Percentiles rank a stretch among this genome's conserved stretches.
Evolutionary conservation across 1,140 invertebrate genomes (phyloP).

Genomic region (Drosophila bifasciata): DNA sequence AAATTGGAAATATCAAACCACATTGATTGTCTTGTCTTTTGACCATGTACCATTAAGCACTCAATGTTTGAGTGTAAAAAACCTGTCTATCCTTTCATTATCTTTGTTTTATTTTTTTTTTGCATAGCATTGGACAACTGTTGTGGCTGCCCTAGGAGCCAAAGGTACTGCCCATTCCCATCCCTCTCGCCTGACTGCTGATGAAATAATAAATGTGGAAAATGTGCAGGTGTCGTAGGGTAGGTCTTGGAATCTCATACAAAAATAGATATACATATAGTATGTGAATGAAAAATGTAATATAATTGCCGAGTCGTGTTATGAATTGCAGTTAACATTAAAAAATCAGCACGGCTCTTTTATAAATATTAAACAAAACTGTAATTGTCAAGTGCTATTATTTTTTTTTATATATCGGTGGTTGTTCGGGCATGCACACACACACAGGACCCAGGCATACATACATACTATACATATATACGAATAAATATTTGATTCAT

Average conservation of each 20-base stretch:
- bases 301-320: constrained; percentile 61
- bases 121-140: constrained; percentile 24
- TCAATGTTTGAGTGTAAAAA: constrained; percentile 52
- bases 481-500: constrained; percentile 24
- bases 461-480: too few relatives aligned
- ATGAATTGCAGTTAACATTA: constrained; percentile 35
- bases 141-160: constrained; percentile 5
- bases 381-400: constrained; percentile 63
- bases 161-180: not conserved
- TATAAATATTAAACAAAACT: constrained; percentile 48
- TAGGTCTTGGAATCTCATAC: too few relatives aligned
- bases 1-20: constrained; percentile 71
- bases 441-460: constrained; percentile 14
- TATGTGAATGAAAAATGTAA: constrained; percentile 43
- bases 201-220: constrained; percentile 1
- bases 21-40: constrained; percentile 79
- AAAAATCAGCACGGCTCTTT: constrained; percentile 39
- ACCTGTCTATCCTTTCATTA: constrained; percentile 3
- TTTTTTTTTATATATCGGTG: constrained; percentile 73
- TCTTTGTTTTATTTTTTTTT: constrained; percentile 8
- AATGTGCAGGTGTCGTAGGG: constrained; percentile 4
- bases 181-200: not conserved
- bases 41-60: constrained; percentile 42
- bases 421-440: constrained; percentile 53
- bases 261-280: not conserved